Evolutionary conservation across 2,113 vertebrate species (phyloP).

Genomic region (Euleptes europaea): DNA sequence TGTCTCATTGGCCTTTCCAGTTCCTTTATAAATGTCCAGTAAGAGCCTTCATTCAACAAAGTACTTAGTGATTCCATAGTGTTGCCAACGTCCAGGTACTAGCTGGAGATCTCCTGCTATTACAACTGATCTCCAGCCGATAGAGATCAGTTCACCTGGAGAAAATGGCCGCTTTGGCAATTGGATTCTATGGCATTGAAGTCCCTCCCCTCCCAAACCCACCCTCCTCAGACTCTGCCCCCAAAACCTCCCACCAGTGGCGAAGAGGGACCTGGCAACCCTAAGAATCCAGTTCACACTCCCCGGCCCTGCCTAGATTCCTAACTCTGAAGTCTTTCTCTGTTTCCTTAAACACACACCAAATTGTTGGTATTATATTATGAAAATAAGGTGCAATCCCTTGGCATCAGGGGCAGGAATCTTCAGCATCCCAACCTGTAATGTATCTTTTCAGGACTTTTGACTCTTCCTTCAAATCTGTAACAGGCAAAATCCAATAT

Average conservation of each 20-base stretch:
- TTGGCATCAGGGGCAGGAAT: constrained; percentile 33
- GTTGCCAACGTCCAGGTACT: too few species aligned
- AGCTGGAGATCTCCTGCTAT: too few species aligned
- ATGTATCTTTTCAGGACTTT: constrained; percentile 31
- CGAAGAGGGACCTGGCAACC: too few species aligned
- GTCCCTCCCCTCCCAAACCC: too few species aligned
- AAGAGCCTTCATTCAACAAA: neutral
- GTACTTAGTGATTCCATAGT: constrained; percentile 5
- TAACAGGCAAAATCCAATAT: constrained; percentile 41
- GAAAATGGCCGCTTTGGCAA: too few species aligned
- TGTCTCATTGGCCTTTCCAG: neutral
- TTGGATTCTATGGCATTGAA: too few species aligned
- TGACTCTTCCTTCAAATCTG: constrained; percentile 32
- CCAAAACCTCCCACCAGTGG: too few species aligned
- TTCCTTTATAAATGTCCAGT: neutral
- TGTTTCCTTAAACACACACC: constrained; percentile 39
- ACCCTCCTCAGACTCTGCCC: too few species aligned
- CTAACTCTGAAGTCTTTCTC: constrained; percentile 44
- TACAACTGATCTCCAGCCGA: too few species aligned
- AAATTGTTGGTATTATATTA: constrained; percentile 56
- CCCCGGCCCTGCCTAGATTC: constrained; percentile 38
- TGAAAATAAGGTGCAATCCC: constrained; percentile 47
- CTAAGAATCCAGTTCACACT: constrained; percentile 2
- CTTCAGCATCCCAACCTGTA: constrained; percentile 12
- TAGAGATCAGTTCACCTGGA: too few species aligned